Evolutionary conservation across 2,113 vertebrate genomes (phyloP), one percentile per base, ranked within the genome.

Genomic region (Typhlomys cinereus): DNA sequence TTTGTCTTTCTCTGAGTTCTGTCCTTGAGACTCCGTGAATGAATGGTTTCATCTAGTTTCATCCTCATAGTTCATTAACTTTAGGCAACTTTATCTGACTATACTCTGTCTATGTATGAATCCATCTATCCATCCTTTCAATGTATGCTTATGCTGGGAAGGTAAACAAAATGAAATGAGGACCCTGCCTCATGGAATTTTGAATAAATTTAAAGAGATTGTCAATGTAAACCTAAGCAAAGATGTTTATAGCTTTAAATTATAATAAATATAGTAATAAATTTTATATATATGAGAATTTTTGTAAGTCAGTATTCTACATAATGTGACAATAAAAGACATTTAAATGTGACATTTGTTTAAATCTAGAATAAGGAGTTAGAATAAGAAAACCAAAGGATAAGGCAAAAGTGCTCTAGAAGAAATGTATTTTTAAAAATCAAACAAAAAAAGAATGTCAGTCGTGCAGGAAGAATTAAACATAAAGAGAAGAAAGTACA

Each of bases 281-380:
- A 59, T 17, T 25, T 57, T 71, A 50, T 25, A 36, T 54, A 79
- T 76, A 88, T 21, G 44, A 59, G 34, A 70, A 75, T 41, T 46
- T 0, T 64, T 36, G 6, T 79, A 90, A 12, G 4, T 34, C n/a
- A 4, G 25, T 48, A 69, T 48, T 57, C 70, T 85, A 57, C 27
- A 52, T 34, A 62, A 7, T 57, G 3, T 70, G 1, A 13, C 61
- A 78, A 73, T 11, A 2, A 85, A 71, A 66, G 5, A 4, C 39
- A 13, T 4, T 52, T 66, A 74, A 80, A 52, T 41, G 70, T 70
- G 34, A 15, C 2, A 73, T 62, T 80, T 91, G 23, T 59, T 88
- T 88, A 71, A 54, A 34, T 81, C 21, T 20, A 91, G 79, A 85
- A 85, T 70, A 59, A 90, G 92, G 13, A 88, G 29, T 20, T 67